A percentile compares a stretch with the other conserved stretches of the same genome.
Conservation (phyloP, 2,888 invertebrate species). For the Crossocerus cetratus region DNA sequence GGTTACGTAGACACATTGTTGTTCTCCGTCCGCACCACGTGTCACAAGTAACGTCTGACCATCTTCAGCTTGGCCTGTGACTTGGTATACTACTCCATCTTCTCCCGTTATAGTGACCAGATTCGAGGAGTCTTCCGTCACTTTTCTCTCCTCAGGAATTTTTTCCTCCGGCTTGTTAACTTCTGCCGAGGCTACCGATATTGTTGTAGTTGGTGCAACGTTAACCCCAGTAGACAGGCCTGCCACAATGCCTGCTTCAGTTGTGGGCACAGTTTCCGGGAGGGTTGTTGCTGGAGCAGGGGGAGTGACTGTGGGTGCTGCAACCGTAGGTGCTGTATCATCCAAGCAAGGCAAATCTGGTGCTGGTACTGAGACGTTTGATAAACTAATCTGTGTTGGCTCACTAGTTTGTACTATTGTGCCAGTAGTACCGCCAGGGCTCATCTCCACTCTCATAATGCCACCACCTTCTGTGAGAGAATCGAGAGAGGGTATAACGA, state of each 20-base stretch:
- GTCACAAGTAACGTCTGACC: slow-evolving; percentile 87
- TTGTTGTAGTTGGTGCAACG: slow-evolving; percentile 50
- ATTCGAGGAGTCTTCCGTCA: slow-evolving; percentile 78
- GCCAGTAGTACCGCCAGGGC: slow-evolving; percentile 82
- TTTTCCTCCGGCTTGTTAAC: slow-evolving; percentile 77
- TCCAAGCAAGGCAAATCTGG: slow-evolving; percentile 73
- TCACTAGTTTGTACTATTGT: slow-evolving; percentile 78
- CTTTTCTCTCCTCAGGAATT: slow-evolving; percentile 81
- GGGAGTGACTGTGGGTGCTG: slow-evolving; percentile 35
- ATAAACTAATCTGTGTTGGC: slow-evolving; percentile 62
- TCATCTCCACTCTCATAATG: slow-evolving; percentile 78
- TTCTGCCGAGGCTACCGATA: slow-evolving; percentile 49
- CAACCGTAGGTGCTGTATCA: slow-evolving; percentile 57
- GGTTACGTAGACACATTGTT: slow-evolving; percentile 84
- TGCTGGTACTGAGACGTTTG: slow-evolving; percentile 63
- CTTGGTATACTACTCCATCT: slow-evolving; percentile 89
- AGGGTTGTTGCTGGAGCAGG: slow-evolving; percentile 38
- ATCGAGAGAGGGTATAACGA: slow-evolving; percentile 72
- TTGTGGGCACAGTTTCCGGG: slow-evolving; percentile 39
- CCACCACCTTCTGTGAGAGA: slow-evolving; percentile 68
- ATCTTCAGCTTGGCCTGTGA: slow-evolving; percentile 88
- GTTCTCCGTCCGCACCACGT: slow-evolving; percentile 86
- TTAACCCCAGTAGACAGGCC: slow-evolving; percentile 47
- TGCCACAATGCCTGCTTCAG: slow-evolving; percentile 43
- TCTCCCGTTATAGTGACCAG: slow-evolving; percentile 90